A percentile compares a stretch with the other conserved stretches of the same genome.
Evolutionary conservation across 2,797 vertebrate species (phyloP).

Genomic region (Macropus fuliginosus): DNA sequence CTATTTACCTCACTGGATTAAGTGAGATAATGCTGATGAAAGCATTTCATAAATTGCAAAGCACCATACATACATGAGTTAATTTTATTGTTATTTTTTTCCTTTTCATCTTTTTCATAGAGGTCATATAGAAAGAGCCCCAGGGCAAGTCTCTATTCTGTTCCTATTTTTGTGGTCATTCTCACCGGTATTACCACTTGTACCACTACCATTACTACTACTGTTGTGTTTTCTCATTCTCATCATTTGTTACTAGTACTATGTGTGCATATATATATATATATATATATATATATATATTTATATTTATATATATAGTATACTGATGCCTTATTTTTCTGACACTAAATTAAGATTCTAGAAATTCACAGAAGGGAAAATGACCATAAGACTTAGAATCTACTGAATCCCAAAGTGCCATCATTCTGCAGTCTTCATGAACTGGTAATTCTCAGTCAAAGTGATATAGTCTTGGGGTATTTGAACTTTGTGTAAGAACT

Average conservation of each 20-base stretch:
- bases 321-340: conserved; percentile 2
- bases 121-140: not conserved
- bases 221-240: not conserved
- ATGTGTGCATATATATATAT: no score
- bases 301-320: no score
- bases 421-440: conserved; percentile 57
- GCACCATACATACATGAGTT: not conserved
- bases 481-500: conserved; percentile 81
- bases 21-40: not conserved
- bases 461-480: conserved; percentile 36
- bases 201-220: not conserved
- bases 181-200: not conserved
- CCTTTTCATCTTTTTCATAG: not conserved
- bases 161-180: not conserved
- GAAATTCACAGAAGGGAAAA: not conserved
- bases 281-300: no score
- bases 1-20: not conserved
- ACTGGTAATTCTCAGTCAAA: conserved; percentile 59
- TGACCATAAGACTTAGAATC: conserved; percentile 57
- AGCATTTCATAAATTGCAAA: not conserved
- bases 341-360: conserved; percentile 48
- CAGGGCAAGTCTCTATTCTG: not conserved
- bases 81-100: not conserved
- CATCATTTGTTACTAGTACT: not conserved
- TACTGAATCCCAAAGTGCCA: conserved; percentile 50